These are phyloP conservation scores for Lasioglossum villosulum DNA, from an alignment of 2,888 invertebrate genomes.

Conservation along the genomic window DNA sequence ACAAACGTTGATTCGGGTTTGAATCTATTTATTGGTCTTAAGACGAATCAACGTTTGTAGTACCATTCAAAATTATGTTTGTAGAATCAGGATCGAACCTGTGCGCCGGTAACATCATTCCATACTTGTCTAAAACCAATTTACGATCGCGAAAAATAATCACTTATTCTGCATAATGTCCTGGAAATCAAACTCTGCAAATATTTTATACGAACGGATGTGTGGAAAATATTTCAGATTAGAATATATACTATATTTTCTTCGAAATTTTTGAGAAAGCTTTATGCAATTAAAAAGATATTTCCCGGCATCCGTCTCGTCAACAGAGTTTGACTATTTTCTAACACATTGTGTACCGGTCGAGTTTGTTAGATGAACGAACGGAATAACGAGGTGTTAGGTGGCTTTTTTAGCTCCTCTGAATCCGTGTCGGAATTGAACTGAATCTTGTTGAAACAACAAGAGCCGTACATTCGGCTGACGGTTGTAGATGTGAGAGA, in stretches of 20 bases:
- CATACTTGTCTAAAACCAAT: no score
- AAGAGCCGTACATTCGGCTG: not conserved
- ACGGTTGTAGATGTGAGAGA: not conserved
- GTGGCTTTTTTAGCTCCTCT: constrained; percentile 9
- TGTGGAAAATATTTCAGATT: not conserved
- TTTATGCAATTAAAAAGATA: not conserved
- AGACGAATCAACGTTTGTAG: no score
- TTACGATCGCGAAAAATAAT: no score
- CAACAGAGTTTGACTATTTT: not conserved
- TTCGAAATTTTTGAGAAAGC: not conserved
- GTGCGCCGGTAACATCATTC: no score
- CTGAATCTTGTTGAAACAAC: no score
- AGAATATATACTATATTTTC: not conserved
- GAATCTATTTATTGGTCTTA: no score
- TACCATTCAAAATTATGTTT: no score
- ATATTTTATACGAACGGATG: not conserved
- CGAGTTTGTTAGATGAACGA: constrained; percentile 1
- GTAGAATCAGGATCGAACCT: no score
- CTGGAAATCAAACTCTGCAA: not conserved
- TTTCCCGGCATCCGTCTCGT: not conserved
- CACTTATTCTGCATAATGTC: not conserved
- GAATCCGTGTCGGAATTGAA: not conserved
- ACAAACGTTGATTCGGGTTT: no score
- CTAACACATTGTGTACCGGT: not conserved
- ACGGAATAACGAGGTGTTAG: not conserved